Percentiles rank a stretch among this genome's conserved stretches.
These are phyloP conservation scores for Sesamia inferens DNA, from an alignment of 2,888 invertebrate species.

Conservation along the genomic window DNA sequence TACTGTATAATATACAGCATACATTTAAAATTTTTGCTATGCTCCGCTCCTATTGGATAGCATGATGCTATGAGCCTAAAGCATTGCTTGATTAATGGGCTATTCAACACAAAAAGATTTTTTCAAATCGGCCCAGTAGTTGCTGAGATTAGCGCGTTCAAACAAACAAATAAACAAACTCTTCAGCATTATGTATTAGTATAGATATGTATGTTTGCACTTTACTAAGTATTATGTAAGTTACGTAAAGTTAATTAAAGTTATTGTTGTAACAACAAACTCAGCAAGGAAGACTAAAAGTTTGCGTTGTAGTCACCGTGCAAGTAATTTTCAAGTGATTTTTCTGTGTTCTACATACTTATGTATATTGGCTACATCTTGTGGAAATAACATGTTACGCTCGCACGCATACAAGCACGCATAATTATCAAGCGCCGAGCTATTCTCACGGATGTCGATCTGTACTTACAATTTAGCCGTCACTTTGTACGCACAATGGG, in stretches of 20 bases:
- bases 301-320: background rate
- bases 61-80: too few species aligned
- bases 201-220: too few species aligned
- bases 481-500: constrained; percentile 83
- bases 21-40: too few species aligned
- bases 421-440: constrained; percentile 72
- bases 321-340: background rate
- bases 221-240: too few species aligned
- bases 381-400: constrained; percentile 51
- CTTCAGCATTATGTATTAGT: too few species aligned
- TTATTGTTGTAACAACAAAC: background rate
- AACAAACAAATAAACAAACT: too few species aligned
- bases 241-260: background rate
- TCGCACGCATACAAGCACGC: constrained; percentile 69
- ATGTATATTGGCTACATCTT: constrained; percentile 13
- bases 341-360: constrained; percentile 6
- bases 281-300: background rate
- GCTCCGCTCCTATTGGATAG: too few species aligned
- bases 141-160: too few species aligned
- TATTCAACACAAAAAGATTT: too few species aligned
- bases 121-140: too few species aligned
- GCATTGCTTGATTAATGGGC: too few species aligned
- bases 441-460: constrained; percentile 86
- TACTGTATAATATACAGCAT: too few species aligned
- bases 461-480: constrained; percentile 78